A percentile compares a stretch with the other conserved stretches of the same genome.
Conservation (phyloP, 2,113 vertebrate genomes). For the Columba janthina region DNA sequence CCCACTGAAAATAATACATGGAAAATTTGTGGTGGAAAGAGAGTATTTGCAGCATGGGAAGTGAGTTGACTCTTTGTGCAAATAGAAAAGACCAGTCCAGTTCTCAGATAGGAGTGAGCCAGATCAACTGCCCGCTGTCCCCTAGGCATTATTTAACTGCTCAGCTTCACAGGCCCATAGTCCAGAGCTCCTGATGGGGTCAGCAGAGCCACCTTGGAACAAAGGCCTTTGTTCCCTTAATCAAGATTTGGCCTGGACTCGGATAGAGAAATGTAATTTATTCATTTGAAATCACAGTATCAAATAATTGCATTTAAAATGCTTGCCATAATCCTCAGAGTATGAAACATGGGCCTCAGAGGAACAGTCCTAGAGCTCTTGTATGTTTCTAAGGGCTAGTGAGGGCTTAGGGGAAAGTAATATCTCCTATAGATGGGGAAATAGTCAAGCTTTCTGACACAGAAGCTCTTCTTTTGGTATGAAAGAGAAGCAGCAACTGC, state of each 20-base stretch:
- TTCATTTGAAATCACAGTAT: background rate
- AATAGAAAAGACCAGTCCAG: background rate
- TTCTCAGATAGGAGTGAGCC: background rate
- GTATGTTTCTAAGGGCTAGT: background rate
- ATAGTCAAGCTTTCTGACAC: background rate
- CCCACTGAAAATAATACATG: background rate
- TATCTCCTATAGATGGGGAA: background rate
- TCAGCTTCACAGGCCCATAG: background rate
- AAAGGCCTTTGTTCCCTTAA: background rate
- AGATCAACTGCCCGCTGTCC: background rate
- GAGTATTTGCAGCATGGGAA: background rate
- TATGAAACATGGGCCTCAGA: background rate
- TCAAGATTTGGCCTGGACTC: background rate
- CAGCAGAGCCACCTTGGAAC: background rate
- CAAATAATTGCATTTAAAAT: conserved; percentile 33
- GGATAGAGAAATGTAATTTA: background rate
- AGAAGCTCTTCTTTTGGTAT: background rate
- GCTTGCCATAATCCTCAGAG: background rate
- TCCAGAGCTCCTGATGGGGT: background rate
- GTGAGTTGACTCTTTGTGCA: background rate
- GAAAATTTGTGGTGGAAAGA: background rate
- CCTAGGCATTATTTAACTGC: background rate
- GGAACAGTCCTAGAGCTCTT: background rate
- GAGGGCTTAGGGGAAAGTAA: background rate
- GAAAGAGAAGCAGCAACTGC: background rate